Percentiles rank a stretch among this genome's conserved stretches.
These are phyloP conservation scores for Gadus chalcogrammus DNA, from an alignment of 2,113 vertebrate species.

Conservation along the genomic window DNA sequence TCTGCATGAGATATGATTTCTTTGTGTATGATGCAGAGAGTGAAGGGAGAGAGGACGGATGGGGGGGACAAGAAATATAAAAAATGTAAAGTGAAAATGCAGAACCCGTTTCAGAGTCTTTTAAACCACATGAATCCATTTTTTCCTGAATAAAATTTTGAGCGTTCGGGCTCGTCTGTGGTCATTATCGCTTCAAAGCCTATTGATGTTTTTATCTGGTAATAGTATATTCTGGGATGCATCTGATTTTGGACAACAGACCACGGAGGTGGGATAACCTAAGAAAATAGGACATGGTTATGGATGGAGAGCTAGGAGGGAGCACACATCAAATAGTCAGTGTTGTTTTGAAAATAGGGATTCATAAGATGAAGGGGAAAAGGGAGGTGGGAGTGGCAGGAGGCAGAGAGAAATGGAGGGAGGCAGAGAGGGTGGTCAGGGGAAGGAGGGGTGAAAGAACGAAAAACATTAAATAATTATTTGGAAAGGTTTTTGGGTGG, in stretches of 20 bases:
- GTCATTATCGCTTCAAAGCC: too few relatives aligned
- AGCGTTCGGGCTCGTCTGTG: neutral
- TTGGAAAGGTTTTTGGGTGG: slow-evolving; percentile 5
- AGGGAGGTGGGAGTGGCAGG: slow-evolving; percentile 48
- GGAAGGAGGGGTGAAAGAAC: slow-evolving; percentile 14
- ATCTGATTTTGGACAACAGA: slow-evolving; percentile 7
- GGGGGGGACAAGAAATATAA: slow-evolving; percentile 8
- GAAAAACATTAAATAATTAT: slow-evolving; percentile 37
- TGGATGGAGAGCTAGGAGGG: slow-evolving; percentile 24
- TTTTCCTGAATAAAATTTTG: neutral
- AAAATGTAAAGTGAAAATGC: slow-evolving; percentile 14
- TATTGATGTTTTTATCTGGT: neutral
- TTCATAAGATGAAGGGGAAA: slow-evolving; percentile 14
- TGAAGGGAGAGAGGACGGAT: slow-evolving; percentile 1
- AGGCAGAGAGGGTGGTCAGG: slow-evolving; percentile 15
- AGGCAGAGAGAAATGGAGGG: neutral
- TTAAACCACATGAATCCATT: neutral
- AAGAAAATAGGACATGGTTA: slow-evolving; percentile 33
- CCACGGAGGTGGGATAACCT: neutral
- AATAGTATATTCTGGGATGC: neutral
- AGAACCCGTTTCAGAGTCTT: neutral
- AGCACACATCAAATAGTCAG: slow-evolving; percentile 36
- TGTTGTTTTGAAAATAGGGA: slow-evolving; percentile 52
- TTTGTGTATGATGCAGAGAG: slow-evolving; percentile 41
- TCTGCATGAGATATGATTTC: slow-evolving; percentile 28